Evolutionary conservation across 1,140 invertebrate species (phyloP), one percentile per base, ranked within the genome.

Genomic region (Anthonomus grandis): DNA sequence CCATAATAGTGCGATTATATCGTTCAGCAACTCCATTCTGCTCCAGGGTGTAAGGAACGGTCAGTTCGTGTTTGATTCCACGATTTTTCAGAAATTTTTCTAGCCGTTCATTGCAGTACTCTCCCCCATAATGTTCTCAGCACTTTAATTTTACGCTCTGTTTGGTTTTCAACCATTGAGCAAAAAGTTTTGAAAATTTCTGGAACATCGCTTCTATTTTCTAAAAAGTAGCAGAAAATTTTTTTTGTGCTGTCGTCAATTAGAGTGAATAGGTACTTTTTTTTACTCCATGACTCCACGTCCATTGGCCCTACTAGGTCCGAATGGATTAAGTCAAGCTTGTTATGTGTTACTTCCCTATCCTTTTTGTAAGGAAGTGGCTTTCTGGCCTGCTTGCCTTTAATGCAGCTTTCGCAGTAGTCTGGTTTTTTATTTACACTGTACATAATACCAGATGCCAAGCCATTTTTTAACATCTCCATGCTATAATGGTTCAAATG

Each of bases 21-120:
- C 70, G 24, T 44, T 77, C 74, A 31, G 67, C 64, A 8, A 72
- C 61, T 12, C 71, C 74, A 66, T 78, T 78, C 54, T 75, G 70
- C 46, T 77, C 55, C 31, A 74, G 74, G 10, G 69, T 69, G 45
- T 77, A 71, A 3, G 63, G 53, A 2, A 69, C 65, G 2, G 75
- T 73, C 13, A 47, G 54, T 49, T 76, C 68, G 59, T 74, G 72
- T 44, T 57, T 53, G 21, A 75, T 75, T 4, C 72, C 72, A 50
- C 44, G 34, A 25, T 63, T 13, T 55, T 60, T 57, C 5, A 71
- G 57, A 36, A 49, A 57, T 46, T 52, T 59, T 2, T 59, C 42
- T 18, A 74, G 52, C 15, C 57, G 18, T 36, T 56, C 21, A 56
- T 68, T 70, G 10, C 59, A 44, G 44, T 63, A 77, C 63, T 77